These are phyloP conservation scores for Tretioscincus oriximinensis DNA, from an alignment of 2,113 vertebrate species.

Conservation along the genomic window DNA sequence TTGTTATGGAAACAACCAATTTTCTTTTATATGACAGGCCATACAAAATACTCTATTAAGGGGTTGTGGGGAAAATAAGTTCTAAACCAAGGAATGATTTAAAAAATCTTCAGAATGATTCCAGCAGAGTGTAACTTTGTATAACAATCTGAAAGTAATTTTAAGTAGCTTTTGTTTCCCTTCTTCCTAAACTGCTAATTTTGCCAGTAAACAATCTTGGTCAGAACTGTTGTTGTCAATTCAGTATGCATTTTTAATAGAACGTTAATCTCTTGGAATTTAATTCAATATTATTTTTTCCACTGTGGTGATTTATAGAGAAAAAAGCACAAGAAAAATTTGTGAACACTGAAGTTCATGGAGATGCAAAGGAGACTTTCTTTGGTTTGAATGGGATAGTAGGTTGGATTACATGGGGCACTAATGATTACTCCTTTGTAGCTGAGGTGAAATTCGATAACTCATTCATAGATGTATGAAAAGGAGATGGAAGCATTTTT, in stretches of 20 bases:
- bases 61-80: conserved; percentile 56
- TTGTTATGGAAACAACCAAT: conserved; percentile 61
- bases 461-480: conserved; percentile 50
- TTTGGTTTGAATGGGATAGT: conserved; percentile 47
- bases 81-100: conserved; percentile 65
- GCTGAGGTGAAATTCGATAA: conserved; percentile 59
- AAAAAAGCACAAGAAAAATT: background rate
- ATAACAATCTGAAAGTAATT: conserved; percentile 71
- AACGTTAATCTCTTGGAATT: background rate
- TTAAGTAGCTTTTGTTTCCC: conserved; percentile 39
- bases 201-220: conserved; percentile 30
- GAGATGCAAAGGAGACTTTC: conserved; percentile 47
- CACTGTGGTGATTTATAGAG: background rate
- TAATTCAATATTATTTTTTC: background rate
- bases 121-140: conserved; percentile 68
- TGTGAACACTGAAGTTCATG: conserved; percentile 37
- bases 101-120: conserved; percentile 60
- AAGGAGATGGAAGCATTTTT: conserved; percentile 52
- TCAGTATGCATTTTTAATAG: background rate
- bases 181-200: conserved; percentile 8
- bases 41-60: conserved; percentile 37
- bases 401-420: conserved; percentile 58
- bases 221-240: background rate
- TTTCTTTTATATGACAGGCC: conserved; percentile 68
- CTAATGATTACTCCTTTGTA: conserved; percentile 64